These are phyloP conservation scores for Scyliorhinus canicula DNA, from an alignment of 2,797 vertebrate genomes.

Conservation along the genomic window DNA sequence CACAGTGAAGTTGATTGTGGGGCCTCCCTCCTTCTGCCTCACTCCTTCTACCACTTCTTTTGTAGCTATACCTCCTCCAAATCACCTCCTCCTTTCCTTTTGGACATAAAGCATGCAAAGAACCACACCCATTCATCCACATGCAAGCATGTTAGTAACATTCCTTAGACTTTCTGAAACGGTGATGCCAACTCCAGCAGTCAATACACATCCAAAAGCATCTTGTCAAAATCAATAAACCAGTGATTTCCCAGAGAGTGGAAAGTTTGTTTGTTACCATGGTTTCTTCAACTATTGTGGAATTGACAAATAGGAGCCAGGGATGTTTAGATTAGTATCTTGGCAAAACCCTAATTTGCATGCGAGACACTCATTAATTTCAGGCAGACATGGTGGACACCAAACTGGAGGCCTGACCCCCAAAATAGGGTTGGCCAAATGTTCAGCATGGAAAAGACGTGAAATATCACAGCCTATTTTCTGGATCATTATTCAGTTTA, in stretches of 20 bases:
- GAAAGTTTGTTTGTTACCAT: not conserved
- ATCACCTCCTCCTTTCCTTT: not conserved
- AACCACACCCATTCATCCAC: not conserved
- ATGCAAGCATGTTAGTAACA: not conserved
- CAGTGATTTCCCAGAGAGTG: not conserved
- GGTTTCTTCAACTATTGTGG: too few species aligned
- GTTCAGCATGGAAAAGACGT: not conserved
- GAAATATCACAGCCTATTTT: not conserved
- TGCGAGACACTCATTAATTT: not conserved
- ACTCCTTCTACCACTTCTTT: not conserved
- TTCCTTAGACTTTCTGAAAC: not conserved
- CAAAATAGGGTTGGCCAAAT: not conserved
- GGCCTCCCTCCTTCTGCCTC: not conserved
- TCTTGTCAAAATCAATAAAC: not conserved
- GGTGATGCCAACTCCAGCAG: not conserved
- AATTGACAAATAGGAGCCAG: not conserved
- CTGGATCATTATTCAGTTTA: not conserved
- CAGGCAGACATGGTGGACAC: not conserved
- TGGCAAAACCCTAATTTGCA: not conserved
- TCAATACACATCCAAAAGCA: not conserved
- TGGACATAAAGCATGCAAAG: not conserved
- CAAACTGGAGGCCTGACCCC: not conserved
- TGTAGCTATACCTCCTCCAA: not conserved
- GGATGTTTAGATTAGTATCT: not conserved
- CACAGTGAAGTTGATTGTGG: not conserved